Percentiles rank a stretch among this genome's conserved stretches.
phyloP scores from a whole-genome alignment of 2,113 vertebrate species.

The Microtus montanus region DNA sequence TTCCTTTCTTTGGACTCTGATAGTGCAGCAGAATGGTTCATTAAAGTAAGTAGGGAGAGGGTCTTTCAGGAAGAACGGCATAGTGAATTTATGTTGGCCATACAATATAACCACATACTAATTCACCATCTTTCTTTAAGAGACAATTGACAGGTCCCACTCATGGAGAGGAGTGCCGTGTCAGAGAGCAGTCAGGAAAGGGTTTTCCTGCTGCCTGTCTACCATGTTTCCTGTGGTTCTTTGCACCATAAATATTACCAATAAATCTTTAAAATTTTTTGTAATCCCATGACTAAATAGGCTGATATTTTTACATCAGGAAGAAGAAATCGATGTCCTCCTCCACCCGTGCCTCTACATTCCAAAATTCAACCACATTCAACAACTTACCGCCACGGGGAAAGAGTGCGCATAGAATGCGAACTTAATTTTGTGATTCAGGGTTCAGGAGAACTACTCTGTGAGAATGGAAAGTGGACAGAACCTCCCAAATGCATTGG shows the following conservation, averaged over 20 bases:
- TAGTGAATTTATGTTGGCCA: background rate
- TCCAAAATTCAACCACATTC: constrained; percentile 9
- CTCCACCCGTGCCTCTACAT: constrained; percentile 80
- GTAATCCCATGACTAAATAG: background rate
- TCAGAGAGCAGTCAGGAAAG: rapidly evolving
- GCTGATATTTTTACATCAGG: constrained; percentile 62
- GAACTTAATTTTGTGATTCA: constrained; percentile 66
- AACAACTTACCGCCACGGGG: constrained; percentile 76
- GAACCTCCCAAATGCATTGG: constrained; percentile 82
- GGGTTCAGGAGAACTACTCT: constrained; percentile 81
- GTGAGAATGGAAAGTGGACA: constrained; percentile 86
- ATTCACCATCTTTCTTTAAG: background rate
- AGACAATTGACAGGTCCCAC: background rate
- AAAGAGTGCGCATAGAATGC: constrained; percentile 78
- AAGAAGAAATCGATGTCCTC: constrained; percentile 84
- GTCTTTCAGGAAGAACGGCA: rapidly evolving
- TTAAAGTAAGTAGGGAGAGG: background rate
- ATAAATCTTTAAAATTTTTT: background rate
- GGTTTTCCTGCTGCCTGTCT: background rate
- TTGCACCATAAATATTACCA: rapidly evolving
- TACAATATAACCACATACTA: background rate
- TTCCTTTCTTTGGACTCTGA: background rate
- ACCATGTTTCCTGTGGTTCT: background rate
- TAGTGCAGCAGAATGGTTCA: background rate
- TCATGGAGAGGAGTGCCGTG: rapidly evolving